Evolutionary conservation across 2,888 invertebrate species (phyloP).

Genomic region (Heteropelma amictum): DNA sequence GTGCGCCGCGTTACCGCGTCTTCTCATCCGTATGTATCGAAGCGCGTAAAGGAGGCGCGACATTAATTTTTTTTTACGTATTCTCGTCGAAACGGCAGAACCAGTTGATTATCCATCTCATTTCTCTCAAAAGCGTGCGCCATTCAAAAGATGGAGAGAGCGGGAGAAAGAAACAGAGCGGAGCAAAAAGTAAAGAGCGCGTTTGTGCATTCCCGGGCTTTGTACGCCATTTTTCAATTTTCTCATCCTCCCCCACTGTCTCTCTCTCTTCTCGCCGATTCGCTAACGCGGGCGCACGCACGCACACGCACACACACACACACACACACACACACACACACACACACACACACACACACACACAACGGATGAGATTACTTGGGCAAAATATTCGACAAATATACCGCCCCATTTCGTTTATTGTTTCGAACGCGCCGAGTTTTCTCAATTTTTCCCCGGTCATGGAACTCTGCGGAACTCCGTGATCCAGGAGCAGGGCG

Average conservation of each 20-base stretch:
- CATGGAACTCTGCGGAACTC: background rate
- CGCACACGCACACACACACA: too few species aligned
- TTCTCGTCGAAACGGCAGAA: background rate
- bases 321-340: too few species aligned
- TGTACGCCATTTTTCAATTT: slow-evolving; percentile 48
- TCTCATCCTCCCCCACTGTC: background rate
- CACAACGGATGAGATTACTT: too few species aligned
- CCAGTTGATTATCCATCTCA: background rate
- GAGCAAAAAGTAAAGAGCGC: background rate
- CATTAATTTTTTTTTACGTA: slow-evolving; percentile 47
- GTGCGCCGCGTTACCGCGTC: slow-evolving; percentile 60
- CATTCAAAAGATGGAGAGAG: background rate
- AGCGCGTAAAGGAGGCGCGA: slow-evolving; percentile 61
- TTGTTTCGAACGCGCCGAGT: too few species aligned
- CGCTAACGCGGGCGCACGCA: background rate
- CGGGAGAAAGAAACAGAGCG: background rate
- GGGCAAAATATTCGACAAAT: too few species aligned
- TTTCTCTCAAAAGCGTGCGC: too few species aligned
- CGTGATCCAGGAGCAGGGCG: too few species aligned
- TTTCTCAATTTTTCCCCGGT: background rate
- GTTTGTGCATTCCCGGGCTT: slow-evolving; percentile 55
- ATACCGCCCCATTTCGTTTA: too few species aligned
- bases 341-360: too few species aligned
- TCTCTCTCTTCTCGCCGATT: background rate
- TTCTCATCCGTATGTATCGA: slow-evolving; percentile 56